Base-by-base conservation (phyloP, 1,140 invertebrate genomes). In the Atta texana region DNA sequence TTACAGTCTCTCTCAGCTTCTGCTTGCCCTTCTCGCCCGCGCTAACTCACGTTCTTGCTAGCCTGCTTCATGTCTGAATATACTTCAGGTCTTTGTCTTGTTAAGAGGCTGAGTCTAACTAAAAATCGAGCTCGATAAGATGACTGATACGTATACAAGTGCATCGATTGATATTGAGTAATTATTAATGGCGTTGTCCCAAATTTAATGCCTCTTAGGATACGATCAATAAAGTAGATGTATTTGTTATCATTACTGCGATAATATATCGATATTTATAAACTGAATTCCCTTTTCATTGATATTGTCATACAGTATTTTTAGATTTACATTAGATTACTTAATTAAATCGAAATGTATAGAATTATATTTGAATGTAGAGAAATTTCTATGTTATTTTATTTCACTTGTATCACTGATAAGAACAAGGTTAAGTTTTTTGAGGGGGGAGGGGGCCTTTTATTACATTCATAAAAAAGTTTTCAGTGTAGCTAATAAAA, bases 401-500 rank as follows among this genome's bases (percentile, higher is more conserved):
- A 75, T 16, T 59, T 81, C 16, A 39, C 63, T 2, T 53, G n/a
- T 57, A 3, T 3, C 16, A 10, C 6, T 39, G 31, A 55, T 39
- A 55, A n/a, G n/a, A 55, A 81, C 57, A 24, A 81, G 69, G 21
- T 57, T 55, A 24, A 16, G 24, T 10, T 14, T 4, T 24, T 31
- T 31, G 31, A 31, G 16, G 39, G 8, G 16, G n/a, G 66, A 5
- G 10, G 21, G 49, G 10, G 10, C 16, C 49, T 18, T 44, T 7
- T 28, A 8, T 68, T 55, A 39, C 28, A 1, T 69, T 69, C 8
- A n/a, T 7, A 63, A n/a, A 12, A 57, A 69, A 69, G 51, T 71
- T 39, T 68, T 39, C 28, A 28, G 12, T 76, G 10, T 31, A 49
- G 34, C 34, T 4, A 44, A 31, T 34, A 66, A 80, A 80, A 80